Evolutionary conservation across 1,140 invertebrate species (phyloP).

Genomic region (Sycobia sp.): DNA sequence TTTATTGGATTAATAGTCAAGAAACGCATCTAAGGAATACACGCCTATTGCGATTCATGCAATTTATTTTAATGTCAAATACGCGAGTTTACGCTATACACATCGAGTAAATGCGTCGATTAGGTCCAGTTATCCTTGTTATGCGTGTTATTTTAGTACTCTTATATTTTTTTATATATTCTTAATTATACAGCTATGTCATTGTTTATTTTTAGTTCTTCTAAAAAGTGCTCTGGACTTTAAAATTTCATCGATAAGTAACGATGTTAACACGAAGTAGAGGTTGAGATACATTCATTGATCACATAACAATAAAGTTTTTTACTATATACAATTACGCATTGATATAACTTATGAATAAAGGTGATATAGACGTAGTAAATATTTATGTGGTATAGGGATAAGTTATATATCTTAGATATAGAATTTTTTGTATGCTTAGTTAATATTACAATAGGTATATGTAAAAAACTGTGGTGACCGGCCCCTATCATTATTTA

Average conservation of each 20-base stretch:
- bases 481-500: too few relatives aligned
- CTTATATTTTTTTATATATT: too few relatives aligned
- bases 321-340: background rate
- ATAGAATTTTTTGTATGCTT: slow-evolving; percentile 9
- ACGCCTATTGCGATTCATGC: slow-evolving; percentile 1
- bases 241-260: slow-evolving; percentile 9
- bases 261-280: background rate
- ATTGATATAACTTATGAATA: background rate
- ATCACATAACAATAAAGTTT: background rate
- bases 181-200: background rate
- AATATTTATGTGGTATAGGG: slow-evolving; percentile 8
- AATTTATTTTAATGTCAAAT: background rate
- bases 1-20: too few relatives aligned
- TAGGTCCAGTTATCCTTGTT: background rate
- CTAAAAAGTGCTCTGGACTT: background rate
- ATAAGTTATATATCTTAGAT: slow-evolving; percentile 7
- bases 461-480: too few relatives aligned
- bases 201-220: background rate
- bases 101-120: background rate
- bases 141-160: too few relatives aligned
- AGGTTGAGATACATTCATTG: background rate
- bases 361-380: slow-evolving; percentile 24
- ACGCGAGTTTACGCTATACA: background rate
- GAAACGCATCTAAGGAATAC: slow-evolving; percentile 19
- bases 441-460: background rate